Conservation (phyloP, 2,113 vertebrate genomes). For the Hydrolagus affinis region DNA sequence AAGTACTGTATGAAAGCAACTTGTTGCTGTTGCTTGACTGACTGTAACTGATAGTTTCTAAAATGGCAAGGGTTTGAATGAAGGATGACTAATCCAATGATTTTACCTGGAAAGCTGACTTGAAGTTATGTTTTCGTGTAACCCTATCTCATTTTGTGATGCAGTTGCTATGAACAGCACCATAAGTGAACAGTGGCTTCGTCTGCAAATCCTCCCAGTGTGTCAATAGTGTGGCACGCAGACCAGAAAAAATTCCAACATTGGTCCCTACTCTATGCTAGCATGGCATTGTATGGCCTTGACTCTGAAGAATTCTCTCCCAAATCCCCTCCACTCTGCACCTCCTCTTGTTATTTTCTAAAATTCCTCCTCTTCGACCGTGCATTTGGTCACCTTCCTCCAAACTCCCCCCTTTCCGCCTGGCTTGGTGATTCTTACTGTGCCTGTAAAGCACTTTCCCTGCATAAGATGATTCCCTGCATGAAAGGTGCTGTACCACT, state of each 20-base stretch:
- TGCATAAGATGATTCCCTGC: neutral
- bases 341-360: neutral
- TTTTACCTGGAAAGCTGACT: neutral
- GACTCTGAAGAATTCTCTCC: neutral
- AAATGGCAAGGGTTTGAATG: neutral
- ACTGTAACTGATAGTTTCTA: neutral
- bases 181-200: neutral
- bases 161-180: neutral
- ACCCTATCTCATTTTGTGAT: neutral
- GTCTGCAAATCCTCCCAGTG: neutral
- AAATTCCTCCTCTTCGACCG: neutral
- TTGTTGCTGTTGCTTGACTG: neutral
- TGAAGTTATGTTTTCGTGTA: neutral
- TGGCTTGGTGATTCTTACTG: neutral
- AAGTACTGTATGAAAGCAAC: no score
- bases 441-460: neutral
- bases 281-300: neutral
- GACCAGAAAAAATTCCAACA: neutral
- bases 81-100: neutral
- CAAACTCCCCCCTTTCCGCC: neutral
- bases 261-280: neutral
- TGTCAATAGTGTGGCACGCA: neutral
- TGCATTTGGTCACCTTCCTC: neutral
- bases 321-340: neutral
- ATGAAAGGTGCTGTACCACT: neutral